Evolutionary conservation across 2,113 vertebrate genomes (phyloP), one percentile per base, ranked within the genome.

Genomic region (Machaerirhynchus nigripectus): DNA sequence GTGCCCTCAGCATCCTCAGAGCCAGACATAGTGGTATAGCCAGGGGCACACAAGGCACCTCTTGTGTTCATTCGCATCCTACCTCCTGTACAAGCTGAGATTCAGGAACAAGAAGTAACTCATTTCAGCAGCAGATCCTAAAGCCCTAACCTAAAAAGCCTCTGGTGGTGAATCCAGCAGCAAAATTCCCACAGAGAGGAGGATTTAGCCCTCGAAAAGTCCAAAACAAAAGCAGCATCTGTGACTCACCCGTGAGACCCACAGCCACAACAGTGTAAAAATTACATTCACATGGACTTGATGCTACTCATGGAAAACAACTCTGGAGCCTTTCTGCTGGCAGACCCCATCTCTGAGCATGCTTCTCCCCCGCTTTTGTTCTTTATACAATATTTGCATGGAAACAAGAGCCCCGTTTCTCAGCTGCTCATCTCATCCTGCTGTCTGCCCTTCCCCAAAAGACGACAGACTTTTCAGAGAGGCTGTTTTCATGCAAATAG

Each of bases 181-280:
- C 35, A 81, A 59, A 77, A 88, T 88, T 94, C 79, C 76, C 90
- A 75, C 61, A 67, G 59, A 82, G 18, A 53, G 70, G 24, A 76
- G 39, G 67, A 88, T 74, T 90, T 59, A 84, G 60, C 47, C 55
- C 71, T 86, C 3, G 7, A 90, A 85, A 92, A 86, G 63, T 37
- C 59, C n/a, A 55, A 83, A 92, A 88, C 87, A 92, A 90, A 94
- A 92, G 92, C 75, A 93, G 91, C 85, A 95, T 89, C 87, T 95
- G 90, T 76, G 84, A 57, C 37, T 95, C 55, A 82, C 59, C 78
- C 87, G 27, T 7, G 89, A 95, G 87, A 94, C 77, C 55, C 87
- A 69, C 26, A 69, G 47, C 3, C 70, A 95, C 56, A 84, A 59
- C 53, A 60, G 69, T 40, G 75, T 84, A 93, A 96, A 96, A 96